These are phyloP conservation scores for Conus betulinus DNA, from an alignment of 1,140 invertebrate species.

Conservation along the genomic window DNA sequence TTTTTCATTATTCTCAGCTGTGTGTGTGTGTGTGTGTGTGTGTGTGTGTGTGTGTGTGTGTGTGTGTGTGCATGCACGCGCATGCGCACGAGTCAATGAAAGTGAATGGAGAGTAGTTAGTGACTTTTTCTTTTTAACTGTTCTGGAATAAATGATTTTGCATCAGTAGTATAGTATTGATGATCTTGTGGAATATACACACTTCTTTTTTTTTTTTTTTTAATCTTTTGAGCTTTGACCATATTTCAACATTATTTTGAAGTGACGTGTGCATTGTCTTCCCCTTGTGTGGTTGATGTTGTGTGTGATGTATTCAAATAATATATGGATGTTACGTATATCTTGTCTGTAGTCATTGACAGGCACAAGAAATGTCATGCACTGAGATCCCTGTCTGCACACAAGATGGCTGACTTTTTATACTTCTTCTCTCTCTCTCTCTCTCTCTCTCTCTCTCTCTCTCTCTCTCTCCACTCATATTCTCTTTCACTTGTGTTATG, in stretches of 20 bases:
- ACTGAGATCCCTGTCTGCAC: no score
- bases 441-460: slow-evolving; percentile 18
- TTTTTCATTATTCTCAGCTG: no score
- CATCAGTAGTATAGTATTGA: not conserved
- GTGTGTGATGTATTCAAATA: not conserved
- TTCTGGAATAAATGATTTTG: slow-evolving; percentile 27
- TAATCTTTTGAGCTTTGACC: not conserved
- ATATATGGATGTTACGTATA: no score
- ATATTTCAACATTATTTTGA: not conserved
- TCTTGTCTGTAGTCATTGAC: no score
- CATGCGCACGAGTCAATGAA: no score
- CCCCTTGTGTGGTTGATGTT: not conserved
- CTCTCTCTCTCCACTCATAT: not conserved
- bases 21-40: no score
- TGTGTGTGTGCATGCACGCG: not conserved
- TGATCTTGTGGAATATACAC: not conserved
- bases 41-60: no score
- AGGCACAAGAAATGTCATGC: no score
- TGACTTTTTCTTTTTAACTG: slow-evolving; percentile 8
- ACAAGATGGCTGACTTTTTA: not conserved
- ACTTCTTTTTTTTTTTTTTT: not conserved
- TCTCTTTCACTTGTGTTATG: no score
- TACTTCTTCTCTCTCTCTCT: not conserved
- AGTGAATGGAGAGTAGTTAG: no score
- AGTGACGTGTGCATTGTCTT: not conserved